phyloP scores from a whole-genome alignment of 2,113 vertebrate species.

The Aptenodytes forsteri region DNA sequence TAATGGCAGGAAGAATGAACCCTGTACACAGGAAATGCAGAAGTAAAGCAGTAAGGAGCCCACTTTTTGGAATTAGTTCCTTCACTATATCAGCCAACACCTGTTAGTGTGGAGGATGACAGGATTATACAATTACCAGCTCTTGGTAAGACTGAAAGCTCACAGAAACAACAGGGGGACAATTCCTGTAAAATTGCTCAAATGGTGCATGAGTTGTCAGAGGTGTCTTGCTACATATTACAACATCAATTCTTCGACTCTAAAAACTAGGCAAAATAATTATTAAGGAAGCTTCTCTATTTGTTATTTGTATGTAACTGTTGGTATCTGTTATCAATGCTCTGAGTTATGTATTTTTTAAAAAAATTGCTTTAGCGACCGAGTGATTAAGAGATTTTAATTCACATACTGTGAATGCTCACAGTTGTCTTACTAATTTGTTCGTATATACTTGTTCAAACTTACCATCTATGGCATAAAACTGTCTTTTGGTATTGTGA shows the following conservation, averaged over 20 bases:
- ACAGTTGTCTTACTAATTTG: neutral
- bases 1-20: neutral
- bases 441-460: neutral
- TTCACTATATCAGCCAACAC: neutral
- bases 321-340: neutral
- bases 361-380: neutral
- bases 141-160: neutral
- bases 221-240: neutral
- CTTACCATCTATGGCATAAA: neutral
- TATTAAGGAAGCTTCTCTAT: neutral
- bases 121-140: neutral
- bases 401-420: neutral
- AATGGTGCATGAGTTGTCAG: neutral
- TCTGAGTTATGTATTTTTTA: neutral
- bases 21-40: neutral
- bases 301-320: neutral
- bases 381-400: neutral
- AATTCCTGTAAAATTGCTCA: neutral
- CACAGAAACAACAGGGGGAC: neutral
- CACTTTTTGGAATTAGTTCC: neutral
- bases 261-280: neutral
- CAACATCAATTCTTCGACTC: neutral
- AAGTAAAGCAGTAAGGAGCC: neutral
- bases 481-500: neutral
- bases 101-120: neutral